Evolutionary conservation across 2,888 invertebrate species (phyloP).

Genomic region (Andrena trimmerana): DNA sequence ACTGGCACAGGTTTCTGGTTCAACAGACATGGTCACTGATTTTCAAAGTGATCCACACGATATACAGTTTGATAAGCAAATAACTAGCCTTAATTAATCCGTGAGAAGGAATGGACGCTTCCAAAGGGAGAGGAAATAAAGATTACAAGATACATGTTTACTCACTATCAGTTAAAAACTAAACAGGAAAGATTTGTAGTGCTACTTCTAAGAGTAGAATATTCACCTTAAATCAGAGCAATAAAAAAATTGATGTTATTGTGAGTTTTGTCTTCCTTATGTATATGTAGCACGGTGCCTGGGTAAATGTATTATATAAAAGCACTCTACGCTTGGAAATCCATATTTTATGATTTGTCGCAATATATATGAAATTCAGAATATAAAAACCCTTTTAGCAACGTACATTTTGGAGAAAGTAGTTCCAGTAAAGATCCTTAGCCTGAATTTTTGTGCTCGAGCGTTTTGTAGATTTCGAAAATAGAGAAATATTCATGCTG

Average conservation of each 20-base stretch:
- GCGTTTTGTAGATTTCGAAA: no score
- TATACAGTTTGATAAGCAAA: constrained; percentile 34
- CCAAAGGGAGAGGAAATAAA: not conserved
- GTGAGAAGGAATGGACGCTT: constrained; percentile 43
- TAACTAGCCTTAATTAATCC: constrained; percentile 55
- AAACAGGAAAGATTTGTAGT: not conserved
- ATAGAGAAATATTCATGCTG: no score
- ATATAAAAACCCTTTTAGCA: not conserved
- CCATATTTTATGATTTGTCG: constrained; percentile 21
- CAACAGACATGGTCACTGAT: constrained; percentile 40
- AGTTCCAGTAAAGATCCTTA: no score
- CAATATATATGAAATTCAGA: constrained; percentile 22
- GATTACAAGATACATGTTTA: no score
- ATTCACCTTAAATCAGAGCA: no score
- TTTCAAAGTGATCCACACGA: constrained; percentile 55
- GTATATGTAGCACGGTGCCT: constrained; percentile 9
- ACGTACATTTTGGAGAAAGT: not conserved
- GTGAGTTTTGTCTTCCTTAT: not conserved
- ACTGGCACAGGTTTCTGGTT: constrained; percentile 43
- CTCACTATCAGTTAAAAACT: not conserved
- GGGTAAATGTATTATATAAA: not conserved
- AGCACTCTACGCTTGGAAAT: not conserved
- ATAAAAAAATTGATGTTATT: no score
- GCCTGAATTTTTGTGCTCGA: no score
- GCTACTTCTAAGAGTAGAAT: not conserved